A percentile compares a stretch with the other conserved stretches of the same genome.
phyloP scores from a whole-genome alignment of 92 coral and sea anemone species.

The Paragorgia papillata region DNA sequence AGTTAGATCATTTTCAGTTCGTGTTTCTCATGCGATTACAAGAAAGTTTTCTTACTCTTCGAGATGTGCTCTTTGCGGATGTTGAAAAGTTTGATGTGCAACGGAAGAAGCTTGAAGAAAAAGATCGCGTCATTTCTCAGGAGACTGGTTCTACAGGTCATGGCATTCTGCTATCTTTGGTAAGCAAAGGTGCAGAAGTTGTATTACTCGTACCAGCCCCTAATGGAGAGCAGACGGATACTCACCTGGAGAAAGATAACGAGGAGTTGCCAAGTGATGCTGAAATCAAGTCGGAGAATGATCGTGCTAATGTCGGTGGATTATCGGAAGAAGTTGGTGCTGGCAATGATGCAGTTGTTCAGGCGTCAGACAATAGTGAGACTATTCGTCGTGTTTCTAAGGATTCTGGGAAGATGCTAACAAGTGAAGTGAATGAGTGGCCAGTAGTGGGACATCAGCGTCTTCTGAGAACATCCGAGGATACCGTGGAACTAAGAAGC shows the following conservation, averaged over 20 bases:
- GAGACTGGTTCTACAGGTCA: conserved; percentile 42
- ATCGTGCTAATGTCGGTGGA: conserved; percentile 49
- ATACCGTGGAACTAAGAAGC: not conserved
- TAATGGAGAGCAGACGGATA: conserved; percentile 59
- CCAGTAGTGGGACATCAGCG: not conserved
- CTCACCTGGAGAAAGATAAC: conserved; percentile 51
- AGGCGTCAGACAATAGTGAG: not conserved
- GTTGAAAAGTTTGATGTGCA: conserved; percentile 61
- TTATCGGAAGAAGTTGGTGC: conserved; percentile 35
- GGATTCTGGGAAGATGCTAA: not conserved
- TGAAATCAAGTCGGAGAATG: conserved; percentile 73
- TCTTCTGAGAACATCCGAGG: not conserved
- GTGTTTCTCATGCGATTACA: conserved; percentile 87
- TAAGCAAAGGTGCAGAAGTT: conserved; percentile 71
- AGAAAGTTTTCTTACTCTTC: conserved; percentile 74
- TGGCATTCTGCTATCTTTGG: conserved; percentile 67
- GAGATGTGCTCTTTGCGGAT: conserved; percentile 45
- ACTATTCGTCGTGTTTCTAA: not conserved
- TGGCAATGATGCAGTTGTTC: conserved; percentile 32
- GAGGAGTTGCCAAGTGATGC: conserved; percentile 71
- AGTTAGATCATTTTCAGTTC: conserved; percentile 90
- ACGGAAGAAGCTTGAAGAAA: conserved; percentile 37
- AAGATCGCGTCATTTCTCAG: conserved; percentile 5
- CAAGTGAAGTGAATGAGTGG: not conserved
- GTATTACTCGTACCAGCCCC: conserved; percentile 78